Conservation (phyloP, 2,113 vertebrate species). For the Antidorcas marsupialis region DNA sequence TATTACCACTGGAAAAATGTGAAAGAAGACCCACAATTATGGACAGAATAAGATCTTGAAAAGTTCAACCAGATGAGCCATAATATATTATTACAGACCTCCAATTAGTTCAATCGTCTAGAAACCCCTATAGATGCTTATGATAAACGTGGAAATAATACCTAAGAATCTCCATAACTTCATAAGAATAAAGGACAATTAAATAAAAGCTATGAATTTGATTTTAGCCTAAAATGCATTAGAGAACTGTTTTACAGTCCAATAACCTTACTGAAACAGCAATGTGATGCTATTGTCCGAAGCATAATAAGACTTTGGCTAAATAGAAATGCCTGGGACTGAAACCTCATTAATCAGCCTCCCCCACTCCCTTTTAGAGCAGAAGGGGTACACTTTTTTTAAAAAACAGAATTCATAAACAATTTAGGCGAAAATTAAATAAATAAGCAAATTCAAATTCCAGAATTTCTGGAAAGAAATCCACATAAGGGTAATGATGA, state of each 20-base stretch:
- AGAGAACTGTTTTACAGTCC: neutral
- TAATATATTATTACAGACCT: neutral
- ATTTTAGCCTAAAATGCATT: neutral
- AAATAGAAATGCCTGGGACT: conserved; percentile 14
- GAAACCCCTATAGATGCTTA: conserved; percentile 19
- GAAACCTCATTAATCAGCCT: neutral
- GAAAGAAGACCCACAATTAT: neutral
- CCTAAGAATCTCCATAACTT: neutral
- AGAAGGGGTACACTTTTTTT: neutral
- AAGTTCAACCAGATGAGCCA: neutral
- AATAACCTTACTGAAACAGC: neutral
- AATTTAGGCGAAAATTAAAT: neutral
- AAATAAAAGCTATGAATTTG: neutral
- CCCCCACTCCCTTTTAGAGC: neutral
- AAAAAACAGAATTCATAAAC: neutral
- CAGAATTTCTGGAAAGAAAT: neutral
- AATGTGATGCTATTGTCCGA: neutral
- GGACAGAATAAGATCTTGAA: neutral
- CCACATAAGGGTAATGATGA: neutral
- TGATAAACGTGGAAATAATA: conserved; percentile 26
- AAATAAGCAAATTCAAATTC: neutral
- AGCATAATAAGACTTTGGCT: neutral
- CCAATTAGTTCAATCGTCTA: neutral
- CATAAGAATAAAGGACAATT: conserved; percentile 36
- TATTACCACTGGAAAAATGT: conserved; percentile 8